Base-by-base conservation (phyloP, 2,888 invertebrate genomes). In the Stenurella melanura region DNA sequence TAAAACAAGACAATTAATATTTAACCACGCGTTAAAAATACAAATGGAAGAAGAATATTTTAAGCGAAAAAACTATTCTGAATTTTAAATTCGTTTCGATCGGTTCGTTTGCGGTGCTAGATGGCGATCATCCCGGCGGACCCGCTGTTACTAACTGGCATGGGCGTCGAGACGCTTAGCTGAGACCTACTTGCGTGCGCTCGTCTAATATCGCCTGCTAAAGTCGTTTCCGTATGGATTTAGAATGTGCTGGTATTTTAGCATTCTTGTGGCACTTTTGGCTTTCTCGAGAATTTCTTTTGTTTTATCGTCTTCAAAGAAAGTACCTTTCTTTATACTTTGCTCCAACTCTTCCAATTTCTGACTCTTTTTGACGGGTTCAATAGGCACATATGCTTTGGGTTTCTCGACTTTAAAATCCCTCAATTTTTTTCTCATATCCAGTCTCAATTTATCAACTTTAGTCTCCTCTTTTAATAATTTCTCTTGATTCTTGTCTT, bases 221-320 rank as follows among this genome's bases (percentile, higher is more conserved):
- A 87, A 86, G 54, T 86, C 85, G 71, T 80, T 84, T 50, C 78
- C 81, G 74, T 83, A 87, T 12, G 83, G 75, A 72, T 84, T 82
- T 34, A 87, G 74, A 34, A 84, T 85, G 61, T 84, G 81, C 75
- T 87, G 87, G 74, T 87, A 87, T 80, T 87, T 87, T 58, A 86
- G 79, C 83, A 86, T 81, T 76, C 87, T 83, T 19, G 87, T 87
- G 42, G 86, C 83, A 73, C 81, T 87, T 77, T 88, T 84, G 18
- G 88, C 88, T 75, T 84, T 87, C 76, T 89, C 89, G 77, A 89
- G 74, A 69, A 89, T 89, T 78, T 87, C 86, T 77, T 87, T 88
- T 9, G 89, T 89, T 54, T 85, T 84, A 67, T 88, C 88, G 80
- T 89, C 87, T 58, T 89, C 89, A 80, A 89, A 87, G 81, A 90